Evolutionary conservation across 2,797 vertebrate species (phyloP).

Genomic region (Hydrophis major): DNA sequence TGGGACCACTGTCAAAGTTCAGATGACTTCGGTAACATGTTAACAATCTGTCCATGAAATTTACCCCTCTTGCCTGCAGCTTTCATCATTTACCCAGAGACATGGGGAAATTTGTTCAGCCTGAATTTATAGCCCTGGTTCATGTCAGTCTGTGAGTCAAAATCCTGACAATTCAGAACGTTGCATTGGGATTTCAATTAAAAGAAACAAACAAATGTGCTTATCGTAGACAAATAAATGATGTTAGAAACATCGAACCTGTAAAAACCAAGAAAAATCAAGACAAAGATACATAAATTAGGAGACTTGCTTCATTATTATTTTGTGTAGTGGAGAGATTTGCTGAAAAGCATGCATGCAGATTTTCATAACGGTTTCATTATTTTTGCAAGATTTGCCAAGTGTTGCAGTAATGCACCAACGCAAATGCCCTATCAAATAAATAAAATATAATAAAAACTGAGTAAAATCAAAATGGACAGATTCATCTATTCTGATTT

Average conservation of each 20-base stretch:
- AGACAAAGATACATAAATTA: neutral
- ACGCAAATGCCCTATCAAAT: neutral
- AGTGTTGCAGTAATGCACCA: neutral
- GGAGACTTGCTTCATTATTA: neutral
- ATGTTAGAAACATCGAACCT: neutral
- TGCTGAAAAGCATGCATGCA: neutral
- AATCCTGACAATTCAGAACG: neutral
- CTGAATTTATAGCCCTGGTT: neutral
- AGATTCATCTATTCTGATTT: neutral
- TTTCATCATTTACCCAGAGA: slow-evolving; percentile 4
- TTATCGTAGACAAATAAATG: neutral
- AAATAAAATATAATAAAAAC: neutral
- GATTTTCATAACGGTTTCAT: neutral
- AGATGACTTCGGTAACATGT: neutral
- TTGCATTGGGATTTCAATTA: neutral
- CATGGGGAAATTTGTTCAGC: slow-evolving; percentile 25
- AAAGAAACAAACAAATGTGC: neutral
- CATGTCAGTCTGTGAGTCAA: neutral
- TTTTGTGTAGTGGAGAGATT: neutral
- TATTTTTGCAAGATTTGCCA: neutral
- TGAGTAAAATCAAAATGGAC: neutral
- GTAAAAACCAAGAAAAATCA: neutral
- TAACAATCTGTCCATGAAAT: neutral
- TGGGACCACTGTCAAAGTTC: neutral
- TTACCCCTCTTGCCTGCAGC: neutral